Base-by-base conservation (phyloP, 2,113 vertebrate species). In the Echinops telfairi region DNA sequence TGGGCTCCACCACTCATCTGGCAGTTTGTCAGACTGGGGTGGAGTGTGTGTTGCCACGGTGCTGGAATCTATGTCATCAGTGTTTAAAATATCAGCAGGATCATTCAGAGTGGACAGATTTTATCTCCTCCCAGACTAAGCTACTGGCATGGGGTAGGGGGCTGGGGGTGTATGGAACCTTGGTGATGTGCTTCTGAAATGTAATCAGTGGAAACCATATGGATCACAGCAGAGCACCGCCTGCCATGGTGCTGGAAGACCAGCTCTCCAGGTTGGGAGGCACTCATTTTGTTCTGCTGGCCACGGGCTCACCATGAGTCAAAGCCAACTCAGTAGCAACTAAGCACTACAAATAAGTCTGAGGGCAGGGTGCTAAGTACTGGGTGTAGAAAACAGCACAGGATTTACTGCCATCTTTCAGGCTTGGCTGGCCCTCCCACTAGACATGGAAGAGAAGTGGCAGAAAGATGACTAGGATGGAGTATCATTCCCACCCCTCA, bases 381-480 rank as follows among this genome's bases (percentile, higher is more conserved):
- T 4, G 6, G 60, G 33, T 27, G 20, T 1, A 23, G 5, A 36
- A 19, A 71, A 1, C 25, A 47, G 23, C 23, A 43, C 27, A 71
- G 17, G 7, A 8, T 7, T 10, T 62, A 8, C 53, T 14, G 9
- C 47, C 47, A 53, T 53, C 40, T 92, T 3, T 19, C 31, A 17
- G 17, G 57, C 62, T 53, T 22, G 19, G 17, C 60, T 23, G 57
- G 57, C 22, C 15, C 4, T 3, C 64, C 23, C 40, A 1, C 6
- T n/a, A 31, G 3, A 40, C 1, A 11, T 9, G 4, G 14, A 11
- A 19, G 53, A 91, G 38, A 19, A 53, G 43, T 47, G 27, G 16
- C 29, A 53, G 62, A 25, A 0, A 43, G 58, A 73, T 0, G 9
- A 31, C 23, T 4, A 10, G 2, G 10, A 23, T 0, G 10, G 14